phyloP scores from a whole-genome alignment of 2,113 vertebrate genomes.

The Sinocyclocheilus anshuiensis region DNA sequence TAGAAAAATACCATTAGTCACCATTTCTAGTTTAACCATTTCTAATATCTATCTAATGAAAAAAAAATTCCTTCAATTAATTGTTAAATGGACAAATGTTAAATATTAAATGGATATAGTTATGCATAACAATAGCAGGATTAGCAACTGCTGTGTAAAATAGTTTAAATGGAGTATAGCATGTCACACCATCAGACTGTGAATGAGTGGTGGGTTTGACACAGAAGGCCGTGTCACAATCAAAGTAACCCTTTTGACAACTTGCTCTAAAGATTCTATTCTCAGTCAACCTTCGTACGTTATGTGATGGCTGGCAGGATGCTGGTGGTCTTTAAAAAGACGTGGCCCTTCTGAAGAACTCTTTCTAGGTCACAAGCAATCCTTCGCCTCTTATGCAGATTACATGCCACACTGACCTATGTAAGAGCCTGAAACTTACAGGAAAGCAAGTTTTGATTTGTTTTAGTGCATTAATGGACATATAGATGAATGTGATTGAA shows the following conservation, averaged over 20 bases:
- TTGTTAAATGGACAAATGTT: neutral
- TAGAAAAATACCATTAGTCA: neutral
- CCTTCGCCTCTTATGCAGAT: neutral
- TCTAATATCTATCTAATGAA: too few species aligned
- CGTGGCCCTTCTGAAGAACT: conserved; percentile 27
- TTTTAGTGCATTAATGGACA: neutral
- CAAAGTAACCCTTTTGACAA: neutral
- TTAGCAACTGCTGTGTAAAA: neutral
- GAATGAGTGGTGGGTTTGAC: neutral
- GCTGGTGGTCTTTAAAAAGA: conserved; percentile 30
- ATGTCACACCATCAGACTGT: too few species aligned
- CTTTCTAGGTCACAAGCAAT: conserved; percentile 40
- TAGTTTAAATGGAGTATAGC: too few species aligned
- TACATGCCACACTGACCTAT: neutral
- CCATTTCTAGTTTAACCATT: neutral
- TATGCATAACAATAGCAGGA: neutral
- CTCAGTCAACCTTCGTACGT: neutral
- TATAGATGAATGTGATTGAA: neutral
- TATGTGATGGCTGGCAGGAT: conserved; percentile 4
- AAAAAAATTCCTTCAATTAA: too few species aligned
- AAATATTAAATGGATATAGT: too few species aligned
- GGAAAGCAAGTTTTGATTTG: neutral
- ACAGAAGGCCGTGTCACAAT: neutral
- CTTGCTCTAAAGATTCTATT: conserved; percentile 18
- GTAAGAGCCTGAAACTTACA: neutral